Base-by-base conservation (phyloP, 2,888 invertebrate genomes). In the Megamerina dolium region DNA sequence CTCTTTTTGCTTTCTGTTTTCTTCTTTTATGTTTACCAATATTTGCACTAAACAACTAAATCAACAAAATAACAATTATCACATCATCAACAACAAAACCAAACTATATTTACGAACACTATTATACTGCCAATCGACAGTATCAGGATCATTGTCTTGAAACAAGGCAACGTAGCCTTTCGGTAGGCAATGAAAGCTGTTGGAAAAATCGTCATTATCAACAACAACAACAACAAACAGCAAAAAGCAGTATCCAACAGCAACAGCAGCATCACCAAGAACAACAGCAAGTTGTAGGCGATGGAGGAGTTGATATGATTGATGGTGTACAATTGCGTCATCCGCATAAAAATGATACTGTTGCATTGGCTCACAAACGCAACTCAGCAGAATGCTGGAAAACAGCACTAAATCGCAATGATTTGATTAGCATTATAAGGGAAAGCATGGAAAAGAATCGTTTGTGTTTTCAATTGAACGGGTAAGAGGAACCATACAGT, bases 371-470 rank as follows among this genome's bases (percentile, higher is more conserved):
- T 23, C 56, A 58, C 42, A 61, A 64, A 45, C 58, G 64, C 23
- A 66, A 60, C 26, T 64, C 68, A 6, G 59, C 66, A 46, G 80
- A 79, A 48, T 76, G 75, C 46, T 73, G 77, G 57, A 84, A 85
- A 43, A 82, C 84, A 54, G 83, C 85, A 54, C 72, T 87, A 58
- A 87, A 87, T 67, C 77, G 87, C 57, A 83, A 86, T 56, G 88
- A 90, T 73, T 75, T 90, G 55, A 79, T 88, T 53, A 87, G 89
- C 74, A 85, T 90, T 61, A 87, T 90, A 64, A 85, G 89, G 72
- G 87, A 87, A 55, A 90, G 89, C 73, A 89, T 91, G 88, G 89
- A 89, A 70, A 88, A 87, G 73, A 88, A 87, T 74, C 86, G 86
- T 71, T 74, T 86, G 78, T 83, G 83, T 81, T 85, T 86, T 80